Evolutionary conservation across 2,888 invertebrate genomes (phyloP).

Genomic region (Esperia sulphurella): DNA sequence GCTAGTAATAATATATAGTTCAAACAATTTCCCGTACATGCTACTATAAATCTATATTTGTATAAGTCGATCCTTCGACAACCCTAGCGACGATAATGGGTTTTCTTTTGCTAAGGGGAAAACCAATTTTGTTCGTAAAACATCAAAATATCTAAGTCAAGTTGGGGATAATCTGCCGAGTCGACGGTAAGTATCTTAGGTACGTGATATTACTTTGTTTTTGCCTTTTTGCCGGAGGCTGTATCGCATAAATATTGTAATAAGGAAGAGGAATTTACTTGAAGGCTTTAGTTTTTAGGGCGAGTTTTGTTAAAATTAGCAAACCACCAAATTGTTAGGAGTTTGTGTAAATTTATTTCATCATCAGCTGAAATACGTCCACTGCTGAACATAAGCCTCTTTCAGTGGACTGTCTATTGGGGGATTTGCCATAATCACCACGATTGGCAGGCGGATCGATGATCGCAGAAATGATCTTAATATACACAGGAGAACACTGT

Average conservation of each 20-base stretch:
- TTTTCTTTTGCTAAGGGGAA: constrained; percentile 57
- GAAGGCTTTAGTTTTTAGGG: neutral
- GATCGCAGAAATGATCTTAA: no score
- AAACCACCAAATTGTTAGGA: neutral
- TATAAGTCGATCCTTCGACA: neutral
- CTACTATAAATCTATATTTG: no score
- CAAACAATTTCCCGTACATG: neutral
- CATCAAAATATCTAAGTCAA: constrained; percentile 66
- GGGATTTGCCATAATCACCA: no score
- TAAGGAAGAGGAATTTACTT: neutral
- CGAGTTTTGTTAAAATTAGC: neutral
- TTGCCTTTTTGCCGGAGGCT: constrained; percentile 18
- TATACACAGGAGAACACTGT: no score
- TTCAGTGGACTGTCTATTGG: no score
- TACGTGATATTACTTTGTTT: constrained; percentile 49
- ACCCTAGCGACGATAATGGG: constrained; percentile 42
- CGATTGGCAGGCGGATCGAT: no score
- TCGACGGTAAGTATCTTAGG: constrained; percentile 51
- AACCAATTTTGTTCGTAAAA: constrained; percentile 64
- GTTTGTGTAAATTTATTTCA: no score
- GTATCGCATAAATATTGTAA: constrained; percentile 13
- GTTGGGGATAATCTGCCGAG: constrained; percentile 54
- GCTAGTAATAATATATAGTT: no score
- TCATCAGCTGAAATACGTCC: no score
- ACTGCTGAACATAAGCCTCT: no score